These are phyloP conservation scores for Drosophila quasianomalipes DNA, from an alignment of 2,888 invertebrate genomes.

Conservation along the genomic window DNA sequence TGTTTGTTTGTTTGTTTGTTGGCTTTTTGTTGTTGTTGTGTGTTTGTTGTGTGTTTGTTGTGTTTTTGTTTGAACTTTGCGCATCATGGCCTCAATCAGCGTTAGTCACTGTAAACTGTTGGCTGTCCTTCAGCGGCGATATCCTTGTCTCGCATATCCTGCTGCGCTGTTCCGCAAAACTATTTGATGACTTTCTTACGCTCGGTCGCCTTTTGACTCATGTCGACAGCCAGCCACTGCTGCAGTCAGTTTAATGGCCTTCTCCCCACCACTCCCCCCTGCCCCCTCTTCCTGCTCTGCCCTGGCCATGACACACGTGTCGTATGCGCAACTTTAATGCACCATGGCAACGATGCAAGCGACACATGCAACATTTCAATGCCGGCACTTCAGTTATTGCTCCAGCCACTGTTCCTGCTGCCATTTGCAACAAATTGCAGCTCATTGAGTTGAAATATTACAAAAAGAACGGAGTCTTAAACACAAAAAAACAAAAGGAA, in stretches of 20 bases:
- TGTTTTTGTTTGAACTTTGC: conserved; percentile 63
- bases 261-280: fast-evolving
- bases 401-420: conserved; percentile 23
- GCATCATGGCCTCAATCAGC: conserved; percentile 75
- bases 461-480: conserved; percentile 1
- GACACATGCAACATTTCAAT: conserved; percentile 59
- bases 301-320: conserved; percentile 36
- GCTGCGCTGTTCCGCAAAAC: conserved; percentile 49
- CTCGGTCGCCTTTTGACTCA: conserved; percentile 61
- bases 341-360: conserved; percentile 30
- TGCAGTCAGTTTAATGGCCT: conserved; percentile 38
- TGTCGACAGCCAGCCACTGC: conserved; percentile 27
- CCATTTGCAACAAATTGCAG: conserved; percentile 76
- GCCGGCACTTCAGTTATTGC: neutral
- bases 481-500: neutral
- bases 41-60: conserved; percentile 19
- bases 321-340: conserved; percentile 57
- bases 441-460: conserved; percentile 73
- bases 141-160: conserved; percentile 48
- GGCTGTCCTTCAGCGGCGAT: conserved; percentile 31
- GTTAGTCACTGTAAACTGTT: conserved; percentile 53
- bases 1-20: conserved; percentile 36
- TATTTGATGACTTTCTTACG: conserved; percentile 77
- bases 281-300: neutral
- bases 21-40: neutral